Evolutionary conservation across 2,797 vertebrate genomes (phyloP).

Genomic region (Peromyscus aztecus): DNA sequence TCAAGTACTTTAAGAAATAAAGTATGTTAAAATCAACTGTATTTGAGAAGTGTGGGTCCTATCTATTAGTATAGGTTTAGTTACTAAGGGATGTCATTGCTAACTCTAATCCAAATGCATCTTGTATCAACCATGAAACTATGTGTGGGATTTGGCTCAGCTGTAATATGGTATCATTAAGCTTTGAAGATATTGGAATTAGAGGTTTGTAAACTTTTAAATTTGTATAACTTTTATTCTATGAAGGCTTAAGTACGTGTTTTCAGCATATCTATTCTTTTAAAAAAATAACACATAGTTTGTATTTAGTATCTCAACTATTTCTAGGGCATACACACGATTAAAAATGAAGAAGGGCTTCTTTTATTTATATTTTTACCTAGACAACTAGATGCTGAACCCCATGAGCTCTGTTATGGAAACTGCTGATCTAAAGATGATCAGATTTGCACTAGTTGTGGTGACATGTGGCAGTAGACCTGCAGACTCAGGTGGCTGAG

Average conservation of each 20-base stretch:
- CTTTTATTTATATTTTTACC: neutral
- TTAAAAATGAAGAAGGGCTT: conserved; percentile 4
- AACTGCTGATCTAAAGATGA: neutral
- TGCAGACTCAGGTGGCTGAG: neutral
- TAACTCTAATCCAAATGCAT: conserved; percentile 75
- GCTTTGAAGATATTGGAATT: conserved; percentile 47
- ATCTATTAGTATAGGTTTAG: conserved; percentile 75
- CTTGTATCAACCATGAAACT: conserved; percentile 67
- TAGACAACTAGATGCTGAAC: neutral
- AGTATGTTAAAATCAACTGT: conserved; percentile 73
- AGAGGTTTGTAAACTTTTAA: neutral
- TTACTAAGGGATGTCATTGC: conserved; percentile 64
- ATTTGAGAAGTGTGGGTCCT: conserved; percentile 70
- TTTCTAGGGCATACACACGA: conserved; percentile 28
- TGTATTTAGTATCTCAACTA: neutral
- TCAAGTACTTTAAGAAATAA: conserved; percentile 64
- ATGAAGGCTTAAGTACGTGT: neutral
- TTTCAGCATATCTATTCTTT: neutral
- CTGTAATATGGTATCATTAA: conserved; percentile 78
- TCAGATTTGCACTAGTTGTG: neutral
- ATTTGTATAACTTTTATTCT: neutral
- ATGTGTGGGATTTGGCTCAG: conserved; percentile 74
- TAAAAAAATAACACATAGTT: neutral
- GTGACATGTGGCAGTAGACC: too few species aligned
- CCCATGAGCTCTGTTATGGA: neutral